Conservation (phyloP, 1,140 invertebrate genomes). For the Heterodera schachtii region DNA sequence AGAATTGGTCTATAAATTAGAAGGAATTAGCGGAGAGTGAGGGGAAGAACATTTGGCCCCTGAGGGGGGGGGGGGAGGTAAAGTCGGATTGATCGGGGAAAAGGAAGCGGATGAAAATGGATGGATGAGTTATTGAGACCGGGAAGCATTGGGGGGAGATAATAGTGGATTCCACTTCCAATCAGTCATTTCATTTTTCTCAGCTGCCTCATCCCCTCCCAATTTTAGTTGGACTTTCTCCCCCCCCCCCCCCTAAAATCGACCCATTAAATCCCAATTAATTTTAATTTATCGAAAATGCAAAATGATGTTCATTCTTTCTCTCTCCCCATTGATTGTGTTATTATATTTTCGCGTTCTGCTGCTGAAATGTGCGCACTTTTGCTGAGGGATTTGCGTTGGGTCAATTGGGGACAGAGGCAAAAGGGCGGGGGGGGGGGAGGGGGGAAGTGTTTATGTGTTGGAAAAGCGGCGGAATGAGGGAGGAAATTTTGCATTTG, state of each 20-base stretch:
- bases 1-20: background rate
- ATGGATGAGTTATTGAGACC: background rate
- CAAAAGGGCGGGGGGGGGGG: background rate
- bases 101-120: too few species aligned
- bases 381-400: background rate
- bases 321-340: too few species aligned
- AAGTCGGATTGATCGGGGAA: background rate
- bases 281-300: too few species aligned
- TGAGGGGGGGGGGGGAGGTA: background rate
- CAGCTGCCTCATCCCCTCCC: background rate
- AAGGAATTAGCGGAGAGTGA: background rate
- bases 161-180: background rate
- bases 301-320: too few species aligned
- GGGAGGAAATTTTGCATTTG: slow-evolving; percentile 4
- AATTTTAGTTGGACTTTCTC: background rate
- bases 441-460: background rate
- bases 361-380: background rate
- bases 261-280: background rate
- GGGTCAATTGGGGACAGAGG: background rate
- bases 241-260: too few species aligned
- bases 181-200: background rate
- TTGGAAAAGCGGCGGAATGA: background rate
- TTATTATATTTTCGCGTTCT: too few species aligned
- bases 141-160: background rate
- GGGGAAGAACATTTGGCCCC: background rate